Evolutionary conservation across 1,140 invertebrate genomes (phyloP).

Genomic region (Polyergus mexicanus): DNA sequence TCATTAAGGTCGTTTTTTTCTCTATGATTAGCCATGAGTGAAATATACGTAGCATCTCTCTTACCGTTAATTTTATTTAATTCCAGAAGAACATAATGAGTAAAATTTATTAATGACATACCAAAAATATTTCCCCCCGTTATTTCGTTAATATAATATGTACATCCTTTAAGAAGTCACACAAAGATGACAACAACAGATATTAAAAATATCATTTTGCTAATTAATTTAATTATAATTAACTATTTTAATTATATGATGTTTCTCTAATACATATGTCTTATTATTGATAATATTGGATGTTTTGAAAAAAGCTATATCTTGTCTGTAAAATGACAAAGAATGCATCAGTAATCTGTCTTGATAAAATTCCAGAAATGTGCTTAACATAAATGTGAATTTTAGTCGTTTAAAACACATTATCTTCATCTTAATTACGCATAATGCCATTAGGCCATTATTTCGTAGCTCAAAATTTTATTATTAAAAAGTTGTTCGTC

Average conservation of each 20-base stretch:
- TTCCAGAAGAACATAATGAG: not conserved
- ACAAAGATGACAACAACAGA: not conserved
- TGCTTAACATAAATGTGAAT: not conserved
- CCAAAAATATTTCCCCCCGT: not conserved
- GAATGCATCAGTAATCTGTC: not conserved
- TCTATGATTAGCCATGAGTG: conserved; percentile 7
- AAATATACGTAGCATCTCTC: not conserved
- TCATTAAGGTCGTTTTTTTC: not conserved
- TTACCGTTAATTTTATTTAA: conserved; percentile 24
- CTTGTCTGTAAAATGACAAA: not conserved
- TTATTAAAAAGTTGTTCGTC: conserved; percentile 1
- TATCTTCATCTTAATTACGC: not conserved
- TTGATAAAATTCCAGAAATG: not conserved
- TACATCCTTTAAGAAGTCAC: not conserved
- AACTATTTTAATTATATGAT: not conserved
- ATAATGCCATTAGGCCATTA: not conserved
- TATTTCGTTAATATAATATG: not conserved
- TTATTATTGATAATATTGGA: conserved; percentile 2
- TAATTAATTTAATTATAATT: conserved; percentile 5
- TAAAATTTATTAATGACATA: not conserved
- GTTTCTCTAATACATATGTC: not conserved
- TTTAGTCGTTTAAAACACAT: not conserved
- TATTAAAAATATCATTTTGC: not conserved
- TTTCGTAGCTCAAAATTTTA: not conserved
- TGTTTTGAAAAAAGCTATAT: conserved; percentile 15